Evolutionary conservation across 2,797 vertebrate species (phyloP), one percentile per base, ranked within the genome.

Genomic region (Semotilus atromaculatus): DNA sequence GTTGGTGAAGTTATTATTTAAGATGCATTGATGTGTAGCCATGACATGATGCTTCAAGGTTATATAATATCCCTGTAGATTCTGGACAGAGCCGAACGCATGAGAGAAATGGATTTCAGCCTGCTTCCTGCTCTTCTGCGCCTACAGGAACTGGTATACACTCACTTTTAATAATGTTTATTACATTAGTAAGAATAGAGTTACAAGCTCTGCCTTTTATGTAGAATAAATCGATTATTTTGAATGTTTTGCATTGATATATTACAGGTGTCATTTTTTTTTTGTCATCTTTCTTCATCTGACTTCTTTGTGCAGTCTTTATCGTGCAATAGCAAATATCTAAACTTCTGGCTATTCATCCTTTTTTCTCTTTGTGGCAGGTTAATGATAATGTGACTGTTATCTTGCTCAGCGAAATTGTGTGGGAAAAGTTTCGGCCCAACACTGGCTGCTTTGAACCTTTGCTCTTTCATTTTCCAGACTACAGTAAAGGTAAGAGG

Each of bases 401-500:
- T 87, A 86, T 99, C 83, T 93, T 99, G 87, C 97, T 99, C 85
- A 99, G 96, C 90, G 97, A 98, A 93, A 98, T 99, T 45, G 95
- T 97, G 16, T 99, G 98, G 98, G 98, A 99, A 82, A 96, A 96
- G 62, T 99, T 99, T 92, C 95, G 97, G 72, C 97, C 97, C n/a
- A 97, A 88, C 88, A 95, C 92, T 0, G 97, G 98, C 87, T 99
- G 97, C 86, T 96, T 97, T 84, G 98, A 99, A 89, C 98, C 98
- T 0, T 92, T 99, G 80, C 95, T 95, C 80, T 93, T 99, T 80
- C 96, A 97, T 92, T 99, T 99, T 89, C 96, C 97, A 2, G 98
- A 99, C 92, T 99, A 99, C 93, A 98, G 96, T 89, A 99, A 99
- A 97, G 97, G 98, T 99, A 95, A 67, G 40, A n/a, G 9, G 34